phyloP scores from a whole-genome alignment of 2,113 vertebrate genomes.

The Lasiurus borealis region DNA sequence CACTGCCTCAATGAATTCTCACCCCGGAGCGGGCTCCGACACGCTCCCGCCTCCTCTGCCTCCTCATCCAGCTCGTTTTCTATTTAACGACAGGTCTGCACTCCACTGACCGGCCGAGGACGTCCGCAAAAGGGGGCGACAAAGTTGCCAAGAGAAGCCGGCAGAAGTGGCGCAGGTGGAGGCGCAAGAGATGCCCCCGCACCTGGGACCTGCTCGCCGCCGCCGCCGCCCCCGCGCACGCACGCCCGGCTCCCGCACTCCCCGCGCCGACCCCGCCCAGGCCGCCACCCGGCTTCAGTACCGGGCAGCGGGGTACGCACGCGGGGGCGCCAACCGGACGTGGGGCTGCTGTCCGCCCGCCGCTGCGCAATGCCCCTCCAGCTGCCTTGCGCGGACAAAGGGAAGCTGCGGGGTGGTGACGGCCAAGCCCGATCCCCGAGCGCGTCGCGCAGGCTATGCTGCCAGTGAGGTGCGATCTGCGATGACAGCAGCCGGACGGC shows the following conservation, averaged over 20 bases:
- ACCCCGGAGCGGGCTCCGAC: background rate
- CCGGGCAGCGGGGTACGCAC: background rate
- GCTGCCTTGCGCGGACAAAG: constrained; percentile 75
- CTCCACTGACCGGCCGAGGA: background rate
- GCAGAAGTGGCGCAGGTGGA: background rate
- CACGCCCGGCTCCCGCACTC: background rate
- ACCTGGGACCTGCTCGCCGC: background rate
- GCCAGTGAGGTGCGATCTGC: constrained; percentile 6
- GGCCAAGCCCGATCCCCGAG: background rate
- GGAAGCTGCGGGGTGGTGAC: background rate
- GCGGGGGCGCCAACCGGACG: background rate
- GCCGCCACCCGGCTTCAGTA: constrained; percentile 33
- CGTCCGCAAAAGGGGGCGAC: background rate
- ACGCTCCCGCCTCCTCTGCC: background rate
- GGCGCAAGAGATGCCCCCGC: background rate
- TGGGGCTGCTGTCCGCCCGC: background rate
- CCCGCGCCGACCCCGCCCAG: constrained; percentile 46
- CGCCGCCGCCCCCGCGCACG: background rate
- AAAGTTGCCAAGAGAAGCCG: constrained; percentile 54
- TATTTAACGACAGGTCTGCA: background rate
- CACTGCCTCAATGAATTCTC: background rate
- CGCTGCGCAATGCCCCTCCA: background rate
- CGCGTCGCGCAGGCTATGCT: background rate
- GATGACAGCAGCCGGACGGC: constrained; percentile 24
- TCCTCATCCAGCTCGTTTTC: constrained; percentile 50